Evolutionary conservation across 92 coral and sea anemone genomes (phyloP), one percentile per base, ranked within the genome.

Genomic region (Galaxea fascicularis): DNA sequence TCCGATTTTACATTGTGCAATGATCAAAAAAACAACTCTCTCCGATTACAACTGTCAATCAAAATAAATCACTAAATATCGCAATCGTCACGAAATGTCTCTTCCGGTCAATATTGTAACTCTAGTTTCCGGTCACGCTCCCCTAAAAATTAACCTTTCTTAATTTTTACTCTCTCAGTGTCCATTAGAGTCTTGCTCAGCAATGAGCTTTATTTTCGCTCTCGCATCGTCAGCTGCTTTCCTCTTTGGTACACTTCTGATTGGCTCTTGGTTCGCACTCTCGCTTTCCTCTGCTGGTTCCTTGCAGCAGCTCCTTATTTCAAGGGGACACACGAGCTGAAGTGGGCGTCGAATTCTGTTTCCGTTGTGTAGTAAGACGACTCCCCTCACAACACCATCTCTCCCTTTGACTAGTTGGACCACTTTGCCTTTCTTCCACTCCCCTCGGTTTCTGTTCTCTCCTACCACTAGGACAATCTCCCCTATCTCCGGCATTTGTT

Each of bases 401-500:
- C 65, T 76, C n/a, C 81, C 71, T 53, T 29, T 46, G 35, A 52
- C 65, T 4, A 49, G 81, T 47, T 41, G 81, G 39, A 76, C 70
- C 58, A 76, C 81, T 54, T 52, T 76, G 28, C 59, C 71, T 53
- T 76, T 76, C 81, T 17, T 62, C 67, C 67, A 62, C 67, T 62
- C 31, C 28, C 67, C 29, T 24, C 31, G n/a, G 67, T 62, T 62
- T 39, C 70, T 62, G 30, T 76, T 52, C 81, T 76, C 81, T 18
- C 81, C 81, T 52, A 47, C 81, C 27, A 76, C 81, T 17, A 76
- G 71, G 21, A 76, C 81, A 22, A 76, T 71, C n/a, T 41, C 76
- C 22, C 67, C 67, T 17, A 62, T 71, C 74, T 68, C 74, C 28
- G 51, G 45, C 27, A 64, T 73, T 73, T 45, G 62, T 62, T 25